Base-by-base conservation (phyloP, 2,888 invertebrate species). In the Pristionchus japonicus region DNA sequence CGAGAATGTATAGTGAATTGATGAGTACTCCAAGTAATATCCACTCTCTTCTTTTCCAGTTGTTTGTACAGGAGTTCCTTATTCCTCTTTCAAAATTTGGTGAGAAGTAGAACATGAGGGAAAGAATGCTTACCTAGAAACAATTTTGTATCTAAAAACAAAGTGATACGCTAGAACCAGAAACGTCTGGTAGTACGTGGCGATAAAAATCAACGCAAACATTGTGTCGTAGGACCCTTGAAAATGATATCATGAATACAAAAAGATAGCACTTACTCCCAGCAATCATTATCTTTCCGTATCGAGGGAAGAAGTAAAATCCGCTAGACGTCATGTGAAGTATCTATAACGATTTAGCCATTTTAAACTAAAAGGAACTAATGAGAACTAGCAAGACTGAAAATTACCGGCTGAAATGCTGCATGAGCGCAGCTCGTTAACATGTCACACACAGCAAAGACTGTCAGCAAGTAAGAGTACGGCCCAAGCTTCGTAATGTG, bases 111-210 rank as follows among this genome's bases (percentile, higher is more conserved):
- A 17, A 57, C 23, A 6, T 3, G 20, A 57, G n/a, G n/a, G n/a
- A n/a, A n/a, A n/a, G n/a, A 15, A 57, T 23, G 20, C 17, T 57
- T 1, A 57, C 57, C 57, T 57, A 6, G 57, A 57, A 20, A 57
- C 57, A 6, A 57, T n/a, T 23, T 57, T 57, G 57, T 57, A 57
- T n/a, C 57, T 57, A n/a, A n/a, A 57, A 3, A 57, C 57, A 27
- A 43, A 77, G 43, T 77, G 77, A 27, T 77, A 77, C 2, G 77
- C 77, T 43, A 77, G 40, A 23, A 43, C 34, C 1, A 77, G 43
- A 47, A 77, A 77, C 1, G 77, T 77, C 27, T 77, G 77, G 43
- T 77, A 77, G 43, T 43, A 77, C 1, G 77, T 77, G 17, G 77
- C 77, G 15, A 77, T 77, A 27, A 77, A 77, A 1, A 47, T 40